A percentile compares a stretch with the other conserved stretches of the same genome.
Evolutionary conservation across 2,113 vertebrate genomes (phyloP).

Genomic region (Stomatorhinus ivindoensis): DNA sequence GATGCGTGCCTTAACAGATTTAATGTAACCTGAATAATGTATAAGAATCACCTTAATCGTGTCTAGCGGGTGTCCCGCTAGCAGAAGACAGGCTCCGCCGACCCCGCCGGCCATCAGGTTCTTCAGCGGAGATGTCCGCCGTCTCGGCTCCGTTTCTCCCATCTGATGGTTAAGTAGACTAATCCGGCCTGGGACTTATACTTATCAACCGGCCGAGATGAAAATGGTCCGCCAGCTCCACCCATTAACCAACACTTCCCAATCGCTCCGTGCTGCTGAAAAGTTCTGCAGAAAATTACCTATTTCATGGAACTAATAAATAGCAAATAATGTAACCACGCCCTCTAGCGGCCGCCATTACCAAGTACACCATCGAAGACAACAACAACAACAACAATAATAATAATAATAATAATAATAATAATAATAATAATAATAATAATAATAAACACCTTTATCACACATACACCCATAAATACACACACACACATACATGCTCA

Average conservation of each 20-base stretch:
- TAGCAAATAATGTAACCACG: not conserved
- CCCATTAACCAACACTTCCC: not conserved
- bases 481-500: not conserved
- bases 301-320: not conserved
- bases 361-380: not conserved
- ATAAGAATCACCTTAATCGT: conserved; percentile 60
- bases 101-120: conserved; percentile 61
- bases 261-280: not conserved
- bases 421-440: not conserved
- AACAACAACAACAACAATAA: not conserved
- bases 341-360: not conserved
- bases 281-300: not conserved
- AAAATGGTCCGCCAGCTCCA: not conserved
- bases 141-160: conserved; percentile 27
- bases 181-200: too few species aligned
- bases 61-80: conserved; percentile 65
- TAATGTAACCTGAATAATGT: not conserved
- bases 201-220: not conserved
- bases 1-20: not conserved
- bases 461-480: not conserved
- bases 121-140: conserved; percentile 52
- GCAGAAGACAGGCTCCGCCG: conserved; percentile 53
- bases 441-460: not conserved
- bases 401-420: not conserved
- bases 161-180: conserved; percentile 24